Conservation (phyloP, 2,113 vertebrate species). For the Dicerorhinus sumatrensis region DNA sequence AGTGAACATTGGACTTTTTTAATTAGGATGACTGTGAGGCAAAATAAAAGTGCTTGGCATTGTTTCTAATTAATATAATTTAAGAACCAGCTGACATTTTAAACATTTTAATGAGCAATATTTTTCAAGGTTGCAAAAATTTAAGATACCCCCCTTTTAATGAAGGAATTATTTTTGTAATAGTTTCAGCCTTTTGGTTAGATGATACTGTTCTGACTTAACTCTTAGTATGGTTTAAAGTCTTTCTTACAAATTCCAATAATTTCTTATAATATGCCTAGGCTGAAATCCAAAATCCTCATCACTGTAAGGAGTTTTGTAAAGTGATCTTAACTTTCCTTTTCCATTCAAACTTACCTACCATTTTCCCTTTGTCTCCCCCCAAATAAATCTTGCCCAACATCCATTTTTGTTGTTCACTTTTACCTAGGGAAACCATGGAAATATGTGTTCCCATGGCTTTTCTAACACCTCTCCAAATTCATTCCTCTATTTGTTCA, state of each 20-base stretch:
- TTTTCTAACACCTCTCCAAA: background rate
- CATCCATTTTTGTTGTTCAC: background rate
- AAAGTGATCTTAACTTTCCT: background rate
- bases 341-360: background rate
- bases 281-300: background rate
- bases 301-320: background rate
- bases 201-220: background rate
- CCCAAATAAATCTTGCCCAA: background rate
- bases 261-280: background rate
- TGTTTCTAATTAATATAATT: conserved; percentile 62
- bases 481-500: background rate
- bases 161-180: conserved; percentile 24
- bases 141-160: background rate
- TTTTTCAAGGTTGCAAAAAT: background rate
- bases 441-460: background rate
- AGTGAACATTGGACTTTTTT: background rate
- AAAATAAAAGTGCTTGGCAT: conserved; percentile 36
- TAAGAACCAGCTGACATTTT: conserved; percentile 53
- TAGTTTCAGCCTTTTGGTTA: background rate
- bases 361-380: background rate
- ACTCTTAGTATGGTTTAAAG: background rate
- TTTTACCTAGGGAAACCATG: background rate
- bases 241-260: background rate
- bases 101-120: conserved; percentile 61
- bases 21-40: background rate